Base-by-base conservation (phyloP, 2,797 vertebrate species). In the Hydrocynus forskahlii region DNA sequence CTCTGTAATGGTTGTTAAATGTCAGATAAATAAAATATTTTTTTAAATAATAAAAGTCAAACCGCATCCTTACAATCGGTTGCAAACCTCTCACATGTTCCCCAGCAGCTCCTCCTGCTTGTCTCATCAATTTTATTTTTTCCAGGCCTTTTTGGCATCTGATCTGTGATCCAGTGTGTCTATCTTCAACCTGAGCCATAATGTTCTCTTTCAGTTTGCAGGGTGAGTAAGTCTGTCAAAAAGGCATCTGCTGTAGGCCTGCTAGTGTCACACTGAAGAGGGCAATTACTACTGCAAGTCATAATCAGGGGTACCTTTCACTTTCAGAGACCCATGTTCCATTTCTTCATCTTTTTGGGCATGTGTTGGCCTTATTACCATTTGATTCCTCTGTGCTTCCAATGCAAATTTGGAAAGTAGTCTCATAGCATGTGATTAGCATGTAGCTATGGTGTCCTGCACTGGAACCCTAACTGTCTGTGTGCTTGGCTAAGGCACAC, bases 221-320 rank as follows among this genome's bases (percentile, higher is more conserved):
- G 88, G 88, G 79, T 85, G 23, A 90, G 85, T 89, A 87, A 90
- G 89, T 90, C 89, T 59, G 14, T 60, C 5, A 23, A 21, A 75
- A 76, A 64, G 16, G 45, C 21, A 23, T 62, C 12, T 48, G 43
- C 74, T 35, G 43, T 66, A 13, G 21, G 21, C 12, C 29, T 38
- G 12, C 45, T 76, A 54, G 35, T 23, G 50, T 55, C 40, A 23
- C 9, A 67, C 5, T 54, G 29, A 54, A 76, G 45, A 35, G 9
- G 29, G 48, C 55, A 55, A 38, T 77, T 77, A 55, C 25, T 21
- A 35, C 45, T 67, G 4, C 40, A 66, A 14, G 55, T 67, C 45
- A 21, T 77, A 67, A 66, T 48, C 60, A 63, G 12, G 21, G 35
- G 12, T 64, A 13, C 21, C 23, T 8, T 35, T 52, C 60, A 8